phyloP scores from a whole-genome alignment of 2,113 vertebrate species.

The Sclerurus mexicanus region DNA sequence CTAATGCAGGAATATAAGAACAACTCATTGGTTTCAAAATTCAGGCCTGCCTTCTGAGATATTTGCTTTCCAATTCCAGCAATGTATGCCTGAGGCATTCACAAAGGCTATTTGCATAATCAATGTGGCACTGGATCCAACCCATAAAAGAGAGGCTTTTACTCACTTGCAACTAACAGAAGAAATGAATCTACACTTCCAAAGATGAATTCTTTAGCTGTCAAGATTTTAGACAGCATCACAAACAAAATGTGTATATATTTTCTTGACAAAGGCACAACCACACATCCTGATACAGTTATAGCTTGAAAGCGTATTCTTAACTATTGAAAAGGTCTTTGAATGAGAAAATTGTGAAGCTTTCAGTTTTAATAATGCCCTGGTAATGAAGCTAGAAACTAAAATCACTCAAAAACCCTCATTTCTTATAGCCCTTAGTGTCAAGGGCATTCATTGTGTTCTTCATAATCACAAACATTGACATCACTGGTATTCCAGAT shows the following conservation, averaged over 20 bases:
- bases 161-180: slow-evolving; percentile 27
- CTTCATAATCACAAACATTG: slow-evolving; percentile 38
- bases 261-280: slow-evolving; percentile 64
- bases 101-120: slow-evolving; percentile 57
- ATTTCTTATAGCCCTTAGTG: slow-evolving; percentile 52
- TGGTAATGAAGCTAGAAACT: slow-evolving; percentile 54
- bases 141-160: slow-evolving; percentile 52
- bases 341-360: slow-evolving; percentile 63
- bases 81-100: slow-evolving; percentile 38
- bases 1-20: slow-evolving; percentile 40
- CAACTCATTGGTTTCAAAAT: slow-evolving; percentile 14
- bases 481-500: slow-evolving; percentile 52
- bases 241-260: slow-evolving; percentile 61
- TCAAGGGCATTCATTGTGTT: slow-evolving; percentile 56
- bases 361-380: slow-evolving; percentile 72
- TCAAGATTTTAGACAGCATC: slow-evolving; percentile 70
- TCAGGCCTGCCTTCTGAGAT: slow-evolving; percentile 43
- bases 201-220: slow-evolving; percentile 69
- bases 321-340: slow-evolving; percentile 71
- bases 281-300: slow-evolving; percentile 57
- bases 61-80: slow-evolving; percentile 56
- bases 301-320: slow-evolving; percentile 72
- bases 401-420: slow-evolving; percentile 50
- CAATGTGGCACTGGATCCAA: slow-evolving; percentile 50
- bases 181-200: slow-evolving; percentile 51